Base-by-base conservation (phyloP, 1,140 invertebrate species). In the Diachasma alloeum region DNA sequence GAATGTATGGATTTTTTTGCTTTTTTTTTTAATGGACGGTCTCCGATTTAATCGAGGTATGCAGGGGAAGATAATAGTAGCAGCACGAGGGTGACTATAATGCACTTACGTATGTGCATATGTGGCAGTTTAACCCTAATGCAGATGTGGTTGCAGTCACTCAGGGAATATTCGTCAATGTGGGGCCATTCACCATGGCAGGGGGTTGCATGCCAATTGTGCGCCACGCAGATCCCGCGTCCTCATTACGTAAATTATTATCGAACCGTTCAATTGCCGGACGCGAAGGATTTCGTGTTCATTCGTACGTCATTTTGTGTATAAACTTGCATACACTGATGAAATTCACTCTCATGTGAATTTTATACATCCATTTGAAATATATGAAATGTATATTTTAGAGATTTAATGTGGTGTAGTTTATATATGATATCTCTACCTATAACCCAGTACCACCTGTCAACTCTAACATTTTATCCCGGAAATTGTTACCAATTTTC, bases 231-330 rank as follows among this genome's bases (percentile, higher is more conserved):
- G 10, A 63, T 26, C 73, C 48, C 75, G 77, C 59, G 76, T 83
- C 81, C 81, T 82, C 80, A 82, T 84, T 83, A 83, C 80, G 81
- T 82, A 81, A 83, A 84, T 84, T 83, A 83, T 82, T 83, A 82
- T 83, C 76, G 79, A 82, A 53, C 78, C 75, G 77, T 80, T 79
- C 79, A 80, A 84, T 80, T 80, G 79, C 77, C 80, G 79, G 78
- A 83, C 80, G 82, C 74, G 48, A 75, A 82, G 72, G 72, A 63
- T 67, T 80, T 78, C 68, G 39, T 46, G 42, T 74, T 66, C 48
- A 44, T 24, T 17, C 37, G 67, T 37, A 39, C n/a, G 42, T 68
- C 46, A 67, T 9, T 75, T 68, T 68, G 26, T 19, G 9, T 39
- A 68, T 19, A 31, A 26, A 31, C n/a, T 8, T 68, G 4, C 31